Conservation (phyloP, 2,888 invertebrate genomes). For the Aradus depressus region DNA sequence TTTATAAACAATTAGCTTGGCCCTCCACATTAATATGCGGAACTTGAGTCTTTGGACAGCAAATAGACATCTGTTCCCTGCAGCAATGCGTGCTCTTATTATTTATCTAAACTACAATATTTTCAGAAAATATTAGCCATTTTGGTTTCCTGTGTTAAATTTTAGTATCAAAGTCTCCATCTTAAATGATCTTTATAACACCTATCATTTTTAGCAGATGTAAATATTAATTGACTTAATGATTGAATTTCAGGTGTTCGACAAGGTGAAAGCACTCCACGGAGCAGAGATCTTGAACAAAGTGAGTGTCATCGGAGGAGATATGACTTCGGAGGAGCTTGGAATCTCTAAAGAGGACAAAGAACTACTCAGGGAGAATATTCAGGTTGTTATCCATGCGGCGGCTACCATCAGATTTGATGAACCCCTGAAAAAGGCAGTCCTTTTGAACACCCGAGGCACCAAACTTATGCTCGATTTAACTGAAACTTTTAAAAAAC, state of each 20-base stretch:
- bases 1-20: too few relatives aligned
- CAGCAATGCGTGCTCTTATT: too few relatives aligned
- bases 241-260: slow-evolving; percentile 57
- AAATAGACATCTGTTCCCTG: too few relatives aligned
- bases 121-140: too few relatives aligned
- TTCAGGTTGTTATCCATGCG: slow-evolving; percentile 76
- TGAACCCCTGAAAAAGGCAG: slow-evolving; percentile 78
- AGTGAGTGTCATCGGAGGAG: slow-evolving; percentile 61
- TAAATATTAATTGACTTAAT: too few relatives aligned
- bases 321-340: slow-evolving; percentile 54
- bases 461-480: slow-evolving; percentile 78
- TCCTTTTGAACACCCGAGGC: slow-evolving; percentile 83
- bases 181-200: too few relatives aligned
- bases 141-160: too few relatives aligned
- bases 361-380: slow-evolving; percentile 50
- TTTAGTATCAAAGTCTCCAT: too few relatives aligned
- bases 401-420: slow-evolving; percentile 69
- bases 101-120: too few relatives aligned
- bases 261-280: slow-evolving; percentile 51
- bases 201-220: too few relatives aligned
- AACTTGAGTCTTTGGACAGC: too few relatives aligned
- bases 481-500: slow-evolving; percentile 59
- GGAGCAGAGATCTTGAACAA: slow-evolving; percentile 54
- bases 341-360: slow-evolving; percentile 58
- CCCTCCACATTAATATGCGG: too few relatives aligned